A percentile compares a stretch with the other conserved stretches of the same genome.
These are phyloP conservation scores for Eulithis prunata DNA, from an alignment of 2,888 invertebrate genomes.

Conservation along the genomic window DNA sequence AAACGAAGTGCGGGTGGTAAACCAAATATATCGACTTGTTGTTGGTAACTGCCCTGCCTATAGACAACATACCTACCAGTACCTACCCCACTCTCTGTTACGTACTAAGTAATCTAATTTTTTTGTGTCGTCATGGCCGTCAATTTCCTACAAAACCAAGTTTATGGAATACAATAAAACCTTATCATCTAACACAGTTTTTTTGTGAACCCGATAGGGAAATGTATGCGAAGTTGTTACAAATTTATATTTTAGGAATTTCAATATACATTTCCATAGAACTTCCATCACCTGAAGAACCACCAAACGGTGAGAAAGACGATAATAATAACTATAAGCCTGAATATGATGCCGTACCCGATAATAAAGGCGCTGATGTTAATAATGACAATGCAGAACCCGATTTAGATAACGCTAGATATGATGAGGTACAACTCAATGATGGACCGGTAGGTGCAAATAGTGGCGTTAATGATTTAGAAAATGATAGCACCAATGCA, in stretches of 20 bases:
- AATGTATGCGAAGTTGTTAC: conserved; percentile 20
- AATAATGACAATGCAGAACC: too few species aligned
- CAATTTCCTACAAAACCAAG: conserved; percentile 8
- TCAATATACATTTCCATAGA: conserved; percentile 17
- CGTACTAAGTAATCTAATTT: too few species aligned
- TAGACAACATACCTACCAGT: too few species aligned
- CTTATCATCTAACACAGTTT: conserved; percentile 17
- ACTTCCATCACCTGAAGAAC: not conserved
- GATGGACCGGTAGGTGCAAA: not conserved
- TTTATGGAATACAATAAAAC: conserved; percentile 21
- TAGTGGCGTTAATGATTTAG: not conserved
- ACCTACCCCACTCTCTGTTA: too few species aligned
- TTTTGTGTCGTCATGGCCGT: too few species aligned
- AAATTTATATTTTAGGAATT: conserved; percentile 13
- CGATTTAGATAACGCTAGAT: not conserved
- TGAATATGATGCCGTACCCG: not conserved
- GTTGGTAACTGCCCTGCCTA: too few species aligned
- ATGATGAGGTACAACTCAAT: not conserved
- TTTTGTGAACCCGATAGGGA: conserved; percentile 7
- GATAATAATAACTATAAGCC: too few species aligned
- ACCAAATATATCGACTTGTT: too few species aligned
- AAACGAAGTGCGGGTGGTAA: too few species aligned
- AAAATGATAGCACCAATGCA: not conserved
- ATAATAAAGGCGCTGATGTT: not conserved
- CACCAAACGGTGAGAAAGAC: not conserved